A percentile compares a stretch with the other conserved stretches of the same genome.
These are phyloP conservation scores for Electrophaes corylata DNA, from an alignment of 2,888 invertebrate species.

Conservation along the genomic window DNA sequence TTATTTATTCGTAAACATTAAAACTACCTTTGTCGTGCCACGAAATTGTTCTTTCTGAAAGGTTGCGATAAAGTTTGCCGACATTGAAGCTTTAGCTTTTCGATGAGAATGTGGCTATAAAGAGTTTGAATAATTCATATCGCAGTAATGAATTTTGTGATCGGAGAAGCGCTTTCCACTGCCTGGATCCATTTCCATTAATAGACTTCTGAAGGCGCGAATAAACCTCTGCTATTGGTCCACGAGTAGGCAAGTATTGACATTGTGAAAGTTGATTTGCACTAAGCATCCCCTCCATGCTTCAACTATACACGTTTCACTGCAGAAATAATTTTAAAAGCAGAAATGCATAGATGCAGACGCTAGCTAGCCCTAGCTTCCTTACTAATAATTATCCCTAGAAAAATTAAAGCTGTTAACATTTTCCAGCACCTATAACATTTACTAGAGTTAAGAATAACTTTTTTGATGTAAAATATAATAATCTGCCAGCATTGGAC, in stretches of 20 bases:
- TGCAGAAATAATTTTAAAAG: constrained; percentile 26
- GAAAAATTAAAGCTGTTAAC: neutral
- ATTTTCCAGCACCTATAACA: neutral
- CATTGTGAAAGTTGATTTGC: constrained; percentile 76
- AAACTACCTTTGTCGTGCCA: constrained; percentile 39
- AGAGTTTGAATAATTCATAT: constrained; percentile 63
- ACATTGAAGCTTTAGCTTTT: constrained; percentile 32
- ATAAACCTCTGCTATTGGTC: constrained; percentile 52
- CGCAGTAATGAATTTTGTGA: constrained; percentile 57
- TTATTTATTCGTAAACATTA: constrained; percentile 50
- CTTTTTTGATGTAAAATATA: neutral
- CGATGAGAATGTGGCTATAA: constrained; percentile 35
- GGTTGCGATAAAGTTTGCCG: constrained; percentile 24
- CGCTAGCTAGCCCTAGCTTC: constrained; percentile 13
- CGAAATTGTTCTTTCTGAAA: constrained; percentile 30
- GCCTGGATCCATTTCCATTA: constrained; percentile 54
- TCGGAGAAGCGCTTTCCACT: constrained; percentile 50
- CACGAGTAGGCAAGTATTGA: constrained; percentile 51
- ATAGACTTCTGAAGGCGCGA: constrained; percentile 49
- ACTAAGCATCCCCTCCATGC: constrained; percentile 50
- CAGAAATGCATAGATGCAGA: constrained; percentile 1
- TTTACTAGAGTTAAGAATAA: too few relatives aligned
- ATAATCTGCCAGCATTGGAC: neutral
- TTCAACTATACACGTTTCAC: constrained; percentile 45
- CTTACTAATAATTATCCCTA: constrained; percentile 10